Evolutionary conservation across 2,113 vertebrate species (phyloP).

Genomic region (Fregata magnificens): DNA sequence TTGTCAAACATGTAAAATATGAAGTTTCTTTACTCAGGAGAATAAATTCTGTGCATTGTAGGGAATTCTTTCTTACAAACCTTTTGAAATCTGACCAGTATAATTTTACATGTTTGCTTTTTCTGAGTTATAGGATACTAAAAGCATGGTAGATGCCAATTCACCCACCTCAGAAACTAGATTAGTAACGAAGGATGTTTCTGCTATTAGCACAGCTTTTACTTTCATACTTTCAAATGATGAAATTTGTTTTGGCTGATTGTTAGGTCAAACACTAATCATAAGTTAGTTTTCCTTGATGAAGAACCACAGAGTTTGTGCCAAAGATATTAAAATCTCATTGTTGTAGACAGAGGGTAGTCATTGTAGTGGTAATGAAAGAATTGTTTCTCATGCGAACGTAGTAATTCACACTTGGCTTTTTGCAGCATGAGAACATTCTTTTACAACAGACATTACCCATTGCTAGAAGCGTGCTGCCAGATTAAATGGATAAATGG

Average conservation of each 20-base stretch:
- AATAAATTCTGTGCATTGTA: background rate
- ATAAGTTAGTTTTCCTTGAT: background rate
- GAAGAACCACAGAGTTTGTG: background rate
- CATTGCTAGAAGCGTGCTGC: background rate
- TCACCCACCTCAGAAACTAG: background rate
- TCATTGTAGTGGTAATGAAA: background rate
- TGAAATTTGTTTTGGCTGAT: background rate
- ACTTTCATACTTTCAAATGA: background rate
- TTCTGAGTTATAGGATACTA: background rate
- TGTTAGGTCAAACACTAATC: background rate
- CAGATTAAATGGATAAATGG: slow-evolving; percentile 17
- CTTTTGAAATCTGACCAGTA: fast-evolving
- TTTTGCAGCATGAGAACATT: background rate
- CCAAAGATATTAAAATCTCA: background rate
- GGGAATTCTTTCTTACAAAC: background rate
- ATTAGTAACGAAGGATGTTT: background rate
- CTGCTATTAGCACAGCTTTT: background rate
- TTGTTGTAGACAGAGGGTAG: background rate
- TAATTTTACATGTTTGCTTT: background rate
- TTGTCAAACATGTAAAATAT: background rate
- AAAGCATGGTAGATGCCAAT: background rate
- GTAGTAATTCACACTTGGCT: background rate
- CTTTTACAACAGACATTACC: background rate
- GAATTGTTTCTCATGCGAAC: background rate
- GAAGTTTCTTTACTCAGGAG: background rate